Evolutionary conservation across 64 coral and sea anemone genomes (phyloP), one percentile per base, ranked within the genome.

Genomic region (Cladopsammia gracilis): DNA sequence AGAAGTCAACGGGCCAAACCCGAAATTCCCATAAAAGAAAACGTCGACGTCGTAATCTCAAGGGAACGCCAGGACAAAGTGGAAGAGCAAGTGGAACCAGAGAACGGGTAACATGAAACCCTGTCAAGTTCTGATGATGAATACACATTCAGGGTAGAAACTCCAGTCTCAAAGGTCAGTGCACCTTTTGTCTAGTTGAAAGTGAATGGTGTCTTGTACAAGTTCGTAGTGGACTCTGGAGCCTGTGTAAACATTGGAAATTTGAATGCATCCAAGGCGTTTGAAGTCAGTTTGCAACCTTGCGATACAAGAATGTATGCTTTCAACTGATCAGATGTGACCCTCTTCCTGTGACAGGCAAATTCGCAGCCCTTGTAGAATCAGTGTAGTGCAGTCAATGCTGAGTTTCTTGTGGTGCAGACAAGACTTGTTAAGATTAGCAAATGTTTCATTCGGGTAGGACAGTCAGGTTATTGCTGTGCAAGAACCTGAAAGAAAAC

Each of bases 201-300:
- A 89, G 59, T 89, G 6, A 78, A 89, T 68, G 74, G 74, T 62
- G 23, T 47, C 67, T 56, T 50, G 49, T 89, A 73, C 64, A 73
- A 65, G 20, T 89, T 67, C 62, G 43, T 78, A 59, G 87, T 89
- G 59, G 87, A 89, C 47, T 78, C 75, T 66, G 88, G 88, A 53
- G 74, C 75, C 20, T 78, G 75, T 90, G 74, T 90, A 4, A 89
- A 89, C 87, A 77, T 89, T 89, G 72, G 76, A 5, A 89, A 11
- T 62, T 19, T 42, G 3, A 45, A 81, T 60, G 51, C 67, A n/a
- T 11, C n/a, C 6, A 58, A 70, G 14, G 67, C 50, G 6, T 46
- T 70, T 73, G 48, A 46, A 18, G 78, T 83, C 10, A 58, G 73
- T 64, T 46, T 78, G n/a, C 74, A 68, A 62, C 69, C 64, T 34